These are phyloP conservation scores for Criorhina ranunculi DNA, from an alignment of 2,888 invertebrate species.

Conservation along the genomic window DNA sequence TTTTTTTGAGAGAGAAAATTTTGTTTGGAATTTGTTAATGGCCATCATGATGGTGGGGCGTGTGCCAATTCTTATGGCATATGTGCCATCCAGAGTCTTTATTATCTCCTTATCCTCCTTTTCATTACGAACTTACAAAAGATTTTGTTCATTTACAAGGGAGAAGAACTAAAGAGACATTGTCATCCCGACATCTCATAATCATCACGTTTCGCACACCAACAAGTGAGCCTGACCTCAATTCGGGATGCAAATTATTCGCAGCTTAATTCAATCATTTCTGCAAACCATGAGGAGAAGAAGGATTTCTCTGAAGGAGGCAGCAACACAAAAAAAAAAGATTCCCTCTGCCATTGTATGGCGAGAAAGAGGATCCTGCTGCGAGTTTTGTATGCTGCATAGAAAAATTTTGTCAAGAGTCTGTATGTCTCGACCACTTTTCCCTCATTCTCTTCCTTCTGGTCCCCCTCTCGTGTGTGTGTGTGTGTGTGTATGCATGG, in stretches of 20 bases:
- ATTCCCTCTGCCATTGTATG: slow-evolving; percentile 29
- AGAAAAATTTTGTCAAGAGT: slow-evolving; percentile 36
- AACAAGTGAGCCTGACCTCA: slow-evolving; percentile 70
- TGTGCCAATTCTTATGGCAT: slow-evolving; percentile 1
- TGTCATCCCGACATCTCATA: slow-evolving; percentile 57
- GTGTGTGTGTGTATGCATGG: not conserved
- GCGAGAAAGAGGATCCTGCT: slow-evolving; percentile 32
- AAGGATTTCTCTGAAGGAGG: slow-evolving; percentile 26
- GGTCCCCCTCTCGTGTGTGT: not conserved
- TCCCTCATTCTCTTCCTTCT: not conserved
- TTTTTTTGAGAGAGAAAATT: not conserved
- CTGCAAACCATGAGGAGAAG: slow-evolving; percentile 46
- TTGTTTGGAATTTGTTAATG: slow-evolving; percentile 9
- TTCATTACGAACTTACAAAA: slow-evolving; percentile 7
- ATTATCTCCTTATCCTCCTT: slow-evolving; percentile 1
- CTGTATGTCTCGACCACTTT: slow-evolving; percentile 47
- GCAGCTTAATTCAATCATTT: slow-evolving; percentile 69
- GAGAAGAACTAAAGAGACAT: slow-evolving; percentile 35
- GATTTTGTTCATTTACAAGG: slow-evolving; percentile 32
- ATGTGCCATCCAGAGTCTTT: slow-evolving; percentile 1
- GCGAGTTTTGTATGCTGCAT: slow-evolving; percentile 25
- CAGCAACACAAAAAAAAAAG: slow-evolving; percentile 2
- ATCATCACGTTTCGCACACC: slow-evolving; percentile 60
- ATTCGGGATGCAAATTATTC: slow-evolving; percentile 69
- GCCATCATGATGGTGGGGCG: not conserved